Percentiles rank a stretch among this genome's conserved stretches.
Evolutionary conservation across 2,113 vertebrate species (phyloP).

Genomic region (Leptobrachium leishanense): DNA sequence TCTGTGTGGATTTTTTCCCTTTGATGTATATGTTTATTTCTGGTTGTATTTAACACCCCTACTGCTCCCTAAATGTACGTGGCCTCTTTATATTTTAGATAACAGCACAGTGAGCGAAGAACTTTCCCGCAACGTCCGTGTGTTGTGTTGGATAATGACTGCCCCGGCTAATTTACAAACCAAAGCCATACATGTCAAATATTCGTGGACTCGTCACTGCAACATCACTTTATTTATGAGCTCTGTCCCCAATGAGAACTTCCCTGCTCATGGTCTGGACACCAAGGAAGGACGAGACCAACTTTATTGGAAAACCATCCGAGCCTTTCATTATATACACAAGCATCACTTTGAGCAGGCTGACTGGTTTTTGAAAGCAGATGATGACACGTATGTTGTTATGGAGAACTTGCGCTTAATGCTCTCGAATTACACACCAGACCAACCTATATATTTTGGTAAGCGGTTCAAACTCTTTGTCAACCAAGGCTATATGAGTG

Average conservation of each 20-base stretch:
- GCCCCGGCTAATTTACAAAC: constrained; percentile 60
- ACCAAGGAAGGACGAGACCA: constrained; percentile 70
- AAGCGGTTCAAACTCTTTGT: constrained; percentile 71
- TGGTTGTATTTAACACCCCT: background rate
- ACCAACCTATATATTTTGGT: constrained; percentile 69
- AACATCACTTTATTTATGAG: constrained; percentile 73
- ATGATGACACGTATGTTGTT: constrained; percentile 70
- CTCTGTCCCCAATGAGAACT: constrained; percentile 54
- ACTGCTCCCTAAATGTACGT: background rate
- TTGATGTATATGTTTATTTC: no score
- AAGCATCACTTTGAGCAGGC: constrained; percentile 65
- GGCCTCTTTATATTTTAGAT: background rate
- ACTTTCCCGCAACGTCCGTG: constrained; percentile 63
- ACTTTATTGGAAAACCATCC: constrained; percentile 74
- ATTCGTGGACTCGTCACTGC: constrained; percentile 69
- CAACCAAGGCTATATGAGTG: constrained; percentile 79
- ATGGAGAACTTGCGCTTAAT: constrained; percentile 75
- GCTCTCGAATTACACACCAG: constrained; percentile 63
- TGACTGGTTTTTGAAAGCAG: constrained; percentile 77
- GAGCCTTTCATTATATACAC: constrained; percentile 70
- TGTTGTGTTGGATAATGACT: constrained; percentile 76
- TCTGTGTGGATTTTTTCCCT: no score
- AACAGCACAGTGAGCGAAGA: constrained; percentile 60
- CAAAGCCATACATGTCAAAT: constrained; percentile 62
- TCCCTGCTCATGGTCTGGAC: constrained; percentile 68